phyloP scores from a whole-genome alignment of 2,888 invertebrate genomes.

The Limnephilus lunatus region DNA sequence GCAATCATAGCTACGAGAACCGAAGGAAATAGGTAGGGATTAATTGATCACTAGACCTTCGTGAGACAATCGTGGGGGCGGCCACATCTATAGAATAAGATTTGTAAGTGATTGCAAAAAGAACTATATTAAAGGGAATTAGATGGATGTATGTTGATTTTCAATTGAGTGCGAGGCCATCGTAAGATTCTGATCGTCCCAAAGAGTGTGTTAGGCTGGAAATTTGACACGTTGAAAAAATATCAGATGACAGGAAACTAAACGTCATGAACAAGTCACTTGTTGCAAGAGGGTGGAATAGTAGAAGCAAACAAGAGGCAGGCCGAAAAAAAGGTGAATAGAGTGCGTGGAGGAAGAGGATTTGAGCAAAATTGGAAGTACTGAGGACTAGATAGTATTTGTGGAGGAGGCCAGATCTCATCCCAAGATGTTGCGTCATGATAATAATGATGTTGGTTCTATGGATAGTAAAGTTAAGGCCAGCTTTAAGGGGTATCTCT shows the following conservation, averaged over 20 bases:
- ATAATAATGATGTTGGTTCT: no score
- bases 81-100: constrained; percentile 81
- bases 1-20: constrained; percentile 48
- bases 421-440: no score
- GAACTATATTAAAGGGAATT: not conserved
- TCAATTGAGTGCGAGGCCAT: no score
- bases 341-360: not conserved
- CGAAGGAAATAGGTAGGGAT: not conserved
- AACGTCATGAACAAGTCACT: no score
- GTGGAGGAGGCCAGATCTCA: no score
- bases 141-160: not conserved
- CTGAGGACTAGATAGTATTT: not conserved
- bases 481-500: not conserved
- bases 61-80: constrained; percentile 85
- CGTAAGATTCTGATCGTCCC: not conserved
- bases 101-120: constrained; percentile 49
- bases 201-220: not conserved
- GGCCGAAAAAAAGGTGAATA: not conserved
- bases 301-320: not conserved
- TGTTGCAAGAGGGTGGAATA: not conserved
- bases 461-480: not conserved
- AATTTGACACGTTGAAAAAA: no score
- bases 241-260: no score
- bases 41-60: no score
- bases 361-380: not conserved